phyloP scores from a whole-genome alignment of 1,140 invertebrate species.

The Rhopalosiphum padi region DNA sequence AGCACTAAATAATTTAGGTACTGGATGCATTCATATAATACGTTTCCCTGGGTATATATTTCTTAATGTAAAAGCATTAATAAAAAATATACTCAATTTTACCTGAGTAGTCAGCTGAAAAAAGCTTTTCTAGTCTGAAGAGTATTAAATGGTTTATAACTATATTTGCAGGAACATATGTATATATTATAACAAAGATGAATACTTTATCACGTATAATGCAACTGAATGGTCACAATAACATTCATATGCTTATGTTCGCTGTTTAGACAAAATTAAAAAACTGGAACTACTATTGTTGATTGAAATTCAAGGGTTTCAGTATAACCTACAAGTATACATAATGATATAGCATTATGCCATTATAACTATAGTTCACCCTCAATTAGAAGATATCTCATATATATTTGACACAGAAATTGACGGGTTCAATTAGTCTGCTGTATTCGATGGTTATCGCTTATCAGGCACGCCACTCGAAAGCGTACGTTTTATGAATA shows the following conservation, averaged over 20 bases:
- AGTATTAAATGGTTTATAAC: too few species aligned
- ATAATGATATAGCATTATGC: neutral
- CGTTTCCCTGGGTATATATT: neutral
- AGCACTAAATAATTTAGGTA: neutral
- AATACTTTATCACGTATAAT: too few species aligned
- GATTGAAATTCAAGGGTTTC: neutral
- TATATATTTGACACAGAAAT: neutral
- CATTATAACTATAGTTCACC: neutral
- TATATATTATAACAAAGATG: too few species aligned
- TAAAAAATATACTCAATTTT: too few species aligned
- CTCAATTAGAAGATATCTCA: neutral
- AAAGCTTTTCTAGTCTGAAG: too few species aligned
- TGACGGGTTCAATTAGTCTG: conserved; percentile 23
- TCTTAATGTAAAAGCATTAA: too few species aligned
- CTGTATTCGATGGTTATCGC: neutral
- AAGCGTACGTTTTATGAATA: neutral
- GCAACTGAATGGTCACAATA: neutral
- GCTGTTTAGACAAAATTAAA: neutral
- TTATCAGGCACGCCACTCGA: conserved; percentile 2
- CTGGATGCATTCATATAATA: neutral
- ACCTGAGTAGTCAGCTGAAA: too few species aligned
- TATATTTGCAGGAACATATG: too few species aligned
- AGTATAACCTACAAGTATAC: neutral
- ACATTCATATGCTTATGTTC: neutral
- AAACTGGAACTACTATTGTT: neutral